These are phyloP conservation scores for Montipora cactus DNA, from an alignment of 64 coral and sea anemone species.

Conservation along the genomic window DNA sequence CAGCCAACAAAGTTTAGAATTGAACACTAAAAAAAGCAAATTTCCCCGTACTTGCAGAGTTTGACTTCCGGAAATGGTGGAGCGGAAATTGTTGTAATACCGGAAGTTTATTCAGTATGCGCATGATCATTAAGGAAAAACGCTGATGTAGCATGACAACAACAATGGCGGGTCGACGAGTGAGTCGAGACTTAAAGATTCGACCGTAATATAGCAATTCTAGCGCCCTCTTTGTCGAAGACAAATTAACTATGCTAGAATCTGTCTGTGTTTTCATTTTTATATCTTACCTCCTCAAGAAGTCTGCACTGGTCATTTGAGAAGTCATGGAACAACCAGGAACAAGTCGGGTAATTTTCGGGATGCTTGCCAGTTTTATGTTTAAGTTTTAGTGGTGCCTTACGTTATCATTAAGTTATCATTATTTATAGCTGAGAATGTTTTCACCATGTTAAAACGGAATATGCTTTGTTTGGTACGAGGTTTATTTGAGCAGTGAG, in stretches of 20 bases:
- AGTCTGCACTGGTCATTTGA: not conserved
- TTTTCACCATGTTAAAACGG: not conserved
- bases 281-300: not conserved
- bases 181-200: not conserved
- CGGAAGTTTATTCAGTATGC: not conserved
- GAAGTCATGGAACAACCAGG: constrained; percentile 16
- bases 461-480: not conserved
- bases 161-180: constrained; percentile 3
- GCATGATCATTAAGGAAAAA: not conserved
- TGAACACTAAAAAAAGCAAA: too few species aligned
- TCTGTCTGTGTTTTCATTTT: not conserved
- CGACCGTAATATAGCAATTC: not conserved
- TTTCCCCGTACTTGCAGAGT: too few species aligned
- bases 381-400: not conserved
- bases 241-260: not conserved
- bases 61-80: not conserved
- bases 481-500: not conserved
- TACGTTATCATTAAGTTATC: not conserved
- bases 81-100: not conserved
- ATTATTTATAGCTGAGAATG: not conserved
- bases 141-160: constrained; percentile 19
- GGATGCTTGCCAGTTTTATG: not conserved
- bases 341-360: not conserved
- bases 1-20: too few species aligned
- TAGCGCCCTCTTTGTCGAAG: not conserved